Conservation (phyloP, 2,888 invertebrate genomes). For the Synanthedon vespiformis region DNA sequence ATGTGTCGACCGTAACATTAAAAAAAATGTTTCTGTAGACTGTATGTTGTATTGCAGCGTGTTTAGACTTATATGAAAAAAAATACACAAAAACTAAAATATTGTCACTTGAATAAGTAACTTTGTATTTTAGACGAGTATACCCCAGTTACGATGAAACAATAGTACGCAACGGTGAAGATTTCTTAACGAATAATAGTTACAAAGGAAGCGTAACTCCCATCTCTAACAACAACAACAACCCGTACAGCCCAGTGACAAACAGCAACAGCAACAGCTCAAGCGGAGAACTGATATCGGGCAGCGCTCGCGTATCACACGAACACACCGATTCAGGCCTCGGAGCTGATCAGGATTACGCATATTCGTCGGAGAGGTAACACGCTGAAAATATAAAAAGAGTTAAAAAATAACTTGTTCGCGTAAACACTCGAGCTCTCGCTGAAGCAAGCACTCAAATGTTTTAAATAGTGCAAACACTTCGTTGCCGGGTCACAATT, state of each 20-base stretch:
- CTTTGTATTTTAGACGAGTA: conserved; percentile 34
- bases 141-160: conserved; percentile 58
- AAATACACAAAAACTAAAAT: neutral
- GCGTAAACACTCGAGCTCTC: neutral
- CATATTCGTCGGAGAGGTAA: conserved; percentile 77
- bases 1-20: no score
- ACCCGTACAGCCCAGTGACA: conserved; percentile 62
- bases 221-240: conserved; percentile 46
- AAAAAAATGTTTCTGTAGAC: no score
- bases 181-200: conserved; percentile 58
- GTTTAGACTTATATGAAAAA: no score
- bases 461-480: no score
- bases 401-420: conserved; percentile 3
- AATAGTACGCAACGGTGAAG: conserved; percentile 37
- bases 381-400: neutral
- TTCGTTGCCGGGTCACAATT: no score
- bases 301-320: conserved; percentile 73
- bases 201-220: conserved; percentile 52
- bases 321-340: conserved; percentile 83
- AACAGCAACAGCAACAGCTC: conserved; percentile 68
- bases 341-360: conserved; percentile 81
- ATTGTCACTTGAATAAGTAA: neutral
- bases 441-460: no score
- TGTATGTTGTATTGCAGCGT: no score
- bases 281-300: conserved; percentile 61